These are phyloP conservation scores for Callyntrura sp. DNA, from an alignment of 2,888 invertebrate genomes.

Conservation along the genomic window DNA sequence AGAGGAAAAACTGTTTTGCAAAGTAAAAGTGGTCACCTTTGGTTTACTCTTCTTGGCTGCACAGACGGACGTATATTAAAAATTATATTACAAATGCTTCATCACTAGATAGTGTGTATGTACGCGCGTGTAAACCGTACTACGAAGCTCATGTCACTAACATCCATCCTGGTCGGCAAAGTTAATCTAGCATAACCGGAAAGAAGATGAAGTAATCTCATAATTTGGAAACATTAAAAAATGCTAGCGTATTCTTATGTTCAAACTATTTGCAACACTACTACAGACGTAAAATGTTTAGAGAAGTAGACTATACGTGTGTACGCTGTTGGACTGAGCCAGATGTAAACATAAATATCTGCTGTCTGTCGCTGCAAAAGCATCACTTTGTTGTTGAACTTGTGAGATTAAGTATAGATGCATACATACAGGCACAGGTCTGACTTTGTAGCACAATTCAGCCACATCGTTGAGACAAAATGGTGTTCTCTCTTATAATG, in stretches of 20 bases:
- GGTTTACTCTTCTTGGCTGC: too few relatives aligned
- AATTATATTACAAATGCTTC: too few relatives aligned
- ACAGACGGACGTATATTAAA: too few relatives aligned
- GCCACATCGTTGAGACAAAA: background rate
- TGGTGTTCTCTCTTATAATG: background rate
- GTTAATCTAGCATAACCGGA: constrained; percentile 61
- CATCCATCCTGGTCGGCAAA: constrained; percentile 7
- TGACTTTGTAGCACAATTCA: too few relatives aligned
- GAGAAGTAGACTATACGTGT: too few relatives aligned
- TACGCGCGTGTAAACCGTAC: too few relatives aligned
- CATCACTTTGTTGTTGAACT: background rate
- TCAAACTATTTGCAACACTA: background rate
- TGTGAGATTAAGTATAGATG: background rate
- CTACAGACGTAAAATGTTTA: too few relatives aligned
- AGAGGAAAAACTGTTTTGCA: too few relatives aligned
- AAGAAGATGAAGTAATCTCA: constrained; percentile 36
- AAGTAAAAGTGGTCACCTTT: too few relatives aligned
- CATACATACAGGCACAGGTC: too few relatives aligned
- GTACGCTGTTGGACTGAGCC: background rate
- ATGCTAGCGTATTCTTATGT: background rate
- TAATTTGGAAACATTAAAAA: constrained; percentile 12
- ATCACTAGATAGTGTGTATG: too few relatives aligned
- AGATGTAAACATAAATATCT: background rate
- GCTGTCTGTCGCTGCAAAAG: background rate
- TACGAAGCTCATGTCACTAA: background rate